Conservation (phyloP, 2,113 vertebrate genomes). For the Aythya baeri region DNA sequence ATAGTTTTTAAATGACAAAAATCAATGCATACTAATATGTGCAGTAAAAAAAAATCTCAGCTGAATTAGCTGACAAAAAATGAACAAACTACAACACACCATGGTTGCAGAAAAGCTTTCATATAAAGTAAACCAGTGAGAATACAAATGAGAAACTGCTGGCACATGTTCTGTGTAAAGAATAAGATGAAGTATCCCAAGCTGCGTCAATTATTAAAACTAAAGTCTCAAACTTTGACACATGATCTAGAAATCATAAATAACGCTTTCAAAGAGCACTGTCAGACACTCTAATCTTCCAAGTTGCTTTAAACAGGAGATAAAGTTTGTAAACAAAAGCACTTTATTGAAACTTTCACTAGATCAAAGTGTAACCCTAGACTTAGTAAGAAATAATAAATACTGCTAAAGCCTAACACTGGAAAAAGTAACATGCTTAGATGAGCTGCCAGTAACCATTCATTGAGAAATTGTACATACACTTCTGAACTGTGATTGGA, state of each 20-base stretch:
- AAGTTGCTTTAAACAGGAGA: conserved; percentile 47
- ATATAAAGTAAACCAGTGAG: conserved; percentile 41
- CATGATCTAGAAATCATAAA: conserved; percentile 58
- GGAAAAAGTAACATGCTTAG: neutral
- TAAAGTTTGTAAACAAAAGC: conserved; percentile 66
- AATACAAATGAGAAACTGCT: conserved; percentile 62
- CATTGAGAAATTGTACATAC: neutral
- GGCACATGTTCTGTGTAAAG: conserved; percentile 26
- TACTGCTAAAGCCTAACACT: conserved; percentile 28
- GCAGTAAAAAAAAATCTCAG: conserved; percentile 49
- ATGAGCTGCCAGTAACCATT: conserved; percentile 21
- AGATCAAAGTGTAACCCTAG: conserved; percentile 61
- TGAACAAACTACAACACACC: conserved; percentile 6
- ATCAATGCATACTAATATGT: conserved; percentile 64
- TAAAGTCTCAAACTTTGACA: conserved; percentile 58
- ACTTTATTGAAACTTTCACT: conserved; percentile 52
- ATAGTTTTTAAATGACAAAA: conserved; percentile 64
- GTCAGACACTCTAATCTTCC: conserved; percentile 50
- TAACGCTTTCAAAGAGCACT: conserved; percentile 45
- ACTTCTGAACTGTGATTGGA: neutral
- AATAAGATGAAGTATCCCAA: conserved; percentile 51
- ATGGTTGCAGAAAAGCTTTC: conserved; percentile 45
- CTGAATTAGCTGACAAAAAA: conserved; percentile 59
- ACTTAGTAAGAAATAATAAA: conserved; percentile 54
- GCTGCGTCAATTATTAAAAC: conserved; percentile 60